phyloP scores from a whole-genome alignment of 2,888 invertebrate genomes.

The Machimus atricapillus region DNA sequence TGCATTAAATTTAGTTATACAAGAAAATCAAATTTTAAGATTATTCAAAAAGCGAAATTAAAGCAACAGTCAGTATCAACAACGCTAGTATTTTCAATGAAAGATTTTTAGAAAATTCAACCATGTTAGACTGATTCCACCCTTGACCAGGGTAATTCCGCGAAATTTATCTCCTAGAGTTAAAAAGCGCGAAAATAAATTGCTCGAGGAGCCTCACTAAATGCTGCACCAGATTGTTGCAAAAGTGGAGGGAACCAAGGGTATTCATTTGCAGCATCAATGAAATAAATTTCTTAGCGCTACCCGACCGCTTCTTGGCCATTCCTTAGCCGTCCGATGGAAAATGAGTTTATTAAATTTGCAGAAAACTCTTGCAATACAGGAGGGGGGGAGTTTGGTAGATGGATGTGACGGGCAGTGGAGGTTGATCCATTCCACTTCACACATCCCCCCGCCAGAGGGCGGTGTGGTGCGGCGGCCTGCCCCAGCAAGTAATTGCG shows the following conservation, averaged over 20 bases:
- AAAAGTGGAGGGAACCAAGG: background rate
- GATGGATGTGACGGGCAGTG: background rate
- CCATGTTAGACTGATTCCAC: background rate
- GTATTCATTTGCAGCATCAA: background rate
- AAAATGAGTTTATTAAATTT: conserved; percentile 32
- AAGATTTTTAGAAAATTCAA: background rate
- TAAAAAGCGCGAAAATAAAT: background rate
- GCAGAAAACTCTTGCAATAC: background rate
- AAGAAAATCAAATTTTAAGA: too few species aligned
- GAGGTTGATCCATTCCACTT: background rate
- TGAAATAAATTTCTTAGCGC: background rate
- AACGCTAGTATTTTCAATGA: background rate
- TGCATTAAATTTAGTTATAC: too few species aligned
- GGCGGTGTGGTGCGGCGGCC: background rate
- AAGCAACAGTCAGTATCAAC: too few species aligned
- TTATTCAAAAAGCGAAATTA: too few species aligned
- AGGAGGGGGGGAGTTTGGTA: background rate
- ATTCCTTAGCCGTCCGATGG: background rate
- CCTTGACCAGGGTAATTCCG: background rate
- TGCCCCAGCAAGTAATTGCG: background rate
- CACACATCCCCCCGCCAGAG: background rate
- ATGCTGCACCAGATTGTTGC: background rate
- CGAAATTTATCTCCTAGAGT: background rate
- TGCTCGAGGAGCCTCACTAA: background rate
- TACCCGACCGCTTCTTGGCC: background rate